These are phyloP conservation scores for Ecdyonurus torrentis DNA, from an alignment of 2,888 invertebrate species.

Conservation along the genomic window DNA sequence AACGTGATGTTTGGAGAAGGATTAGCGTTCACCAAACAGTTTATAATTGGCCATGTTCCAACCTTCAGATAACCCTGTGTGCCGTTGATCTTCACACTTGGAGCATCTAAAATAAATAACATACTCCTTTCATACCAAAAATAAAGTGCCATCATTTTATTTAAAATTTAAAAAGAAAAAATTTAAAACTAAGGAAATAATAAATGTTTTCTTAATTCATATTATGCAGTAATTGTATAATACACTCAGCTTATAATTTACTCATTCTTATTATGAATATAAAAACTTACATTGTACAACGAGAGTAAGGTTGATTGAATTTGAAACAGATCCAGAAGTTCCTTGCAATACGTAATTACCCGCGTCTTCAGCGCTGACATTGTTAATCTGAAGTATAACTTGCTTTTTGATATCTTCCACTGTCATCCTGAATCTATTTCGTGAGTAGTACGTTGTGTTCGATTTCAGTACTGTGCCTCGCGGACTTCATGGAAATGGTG, in stretches of 20 bases:
- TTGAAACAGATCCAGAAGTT: not conserved
- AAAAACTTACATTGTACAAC: not conserved
- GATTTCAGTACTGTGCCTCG: not conserved
- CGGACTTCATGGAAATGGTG: no score
- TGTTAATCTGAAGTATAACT: not conserved
- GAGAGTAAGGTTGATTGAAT: not conserved
- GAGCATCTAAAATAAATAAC: no score
- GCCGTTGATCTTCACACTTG: not conserved
- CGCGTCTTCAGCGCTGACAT: not conserved
- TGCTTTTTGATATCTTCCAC: not conserved
- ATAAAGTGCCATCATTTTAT: no score
- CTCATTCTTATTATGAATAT: no score
- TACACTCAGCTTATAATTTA: no score
- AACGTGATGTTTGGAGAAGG: not conserved
- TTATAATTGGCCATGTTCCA: not conserved
- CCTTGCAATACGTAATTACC: not conserved
- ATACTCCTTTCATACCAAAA: no score
- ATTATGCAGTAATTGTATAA: no score
- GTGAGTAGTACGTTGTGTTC: not conserved
- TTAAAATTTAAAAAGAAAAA: no score
- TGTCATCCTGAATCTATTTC: no score
- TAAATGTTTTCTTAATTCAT: no score
- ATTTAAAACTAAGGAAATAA: no score
- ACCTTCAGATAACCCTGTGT: not conserved
- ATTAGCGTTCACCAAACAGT: not conserved